Evolutionary conservation across 37 sponge, comb jelly and placozoan genomes (phyloP).

Genomic region (Axinella damicornis): DNA sequence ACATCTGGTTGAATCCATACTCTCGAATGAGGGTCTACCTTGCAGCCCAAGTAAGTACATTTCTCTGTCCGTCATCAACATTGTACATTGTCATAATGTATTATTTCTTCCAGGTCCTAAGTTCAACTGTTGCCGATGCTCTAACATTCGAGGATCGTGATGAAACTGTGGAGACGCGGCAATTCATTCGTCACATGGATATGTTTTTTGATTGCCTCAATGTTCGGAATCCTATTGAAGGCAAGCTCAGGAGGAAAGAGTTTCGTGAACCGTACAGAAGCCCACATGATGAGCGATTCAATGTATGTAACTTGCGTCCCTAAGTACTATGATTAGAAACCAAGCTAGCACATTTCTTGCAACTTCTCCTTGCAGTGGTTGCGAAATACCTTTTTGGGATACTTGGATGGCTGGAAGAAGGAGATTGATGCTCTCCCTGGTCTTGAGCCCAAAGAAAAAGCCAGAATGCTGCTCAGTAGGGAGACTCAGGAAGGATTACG

Average conservation of each 20-base stretch:
- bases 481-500: background rate
- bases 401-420: background rate
- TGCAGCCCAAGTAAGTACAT: background rate
- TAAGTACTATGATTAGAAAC: background rate
- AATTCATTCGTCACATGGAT: too few relatives aligned
- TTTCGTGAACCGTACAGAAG: background rate
- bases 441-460: background rate
- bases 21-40: background rate
- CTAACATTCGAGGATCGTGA: background rate
- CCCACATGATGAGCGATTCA: background rate
- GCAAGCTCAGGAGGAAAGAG: background rate
- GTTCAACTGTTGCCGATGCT: background rate
- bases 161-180: background rate
- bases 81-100: too few relatives aligned
- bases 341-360: background rate
- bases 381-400: background rate
- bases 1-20: background rate
- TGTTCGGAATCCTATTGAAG: background rate
- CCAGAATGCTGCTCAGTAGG: background rate
- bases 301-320: background rate
- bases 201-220: background rate
- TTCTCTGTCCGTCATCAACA: background rate
- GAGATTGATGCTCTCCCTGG: background rate
- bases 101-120: background rate
- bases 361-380: background rate